Evolutionary conservation across 2,113 vertebrate genomes (phyloP).

Genomic region (Grammomys dolichurus): DNA sequence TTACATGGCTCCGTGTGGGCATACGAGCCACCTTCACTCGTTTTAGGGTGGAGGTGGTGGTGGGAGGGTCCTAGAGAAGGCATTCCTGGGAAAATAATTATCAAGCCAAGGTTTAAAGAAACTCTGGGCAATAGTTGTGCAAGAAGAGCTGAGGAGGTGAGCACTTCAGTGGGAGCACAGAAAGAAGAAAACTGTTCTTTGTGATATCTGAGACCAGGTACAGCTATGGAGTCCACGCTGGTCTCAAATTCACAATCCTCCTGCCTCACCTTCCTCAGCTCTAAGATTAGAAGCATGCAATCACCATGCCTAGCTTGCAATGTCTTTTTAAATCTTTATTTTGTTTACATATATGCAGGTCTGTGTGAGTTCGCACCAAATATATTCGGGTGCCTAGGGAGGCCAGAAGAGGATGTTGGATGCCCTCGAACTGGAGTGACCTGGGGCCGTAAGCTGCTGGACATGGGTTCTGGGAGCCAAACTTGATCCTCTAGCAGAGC

Average conservation of each 20-base stretch:
- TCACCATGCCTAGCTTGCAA: not conserved
- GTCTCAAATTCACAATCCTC: not conserved
- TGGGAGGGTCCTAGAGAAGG: not conserved
- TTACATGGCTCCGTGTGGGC: not conserved
- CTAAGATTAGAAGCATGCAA: not conserved
- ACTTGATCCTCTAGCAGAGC: not conserved
- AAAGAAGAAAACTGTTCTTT: not conserved
- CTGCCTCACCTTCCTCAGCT: not conserved
- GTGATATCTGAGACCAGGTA: not conserved
- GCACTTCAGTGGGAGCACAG: not conserved
- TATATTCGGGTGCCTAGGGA: not conserved
- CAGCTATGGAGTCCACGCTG: not conserved
- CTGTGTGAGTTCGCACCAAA: no score
- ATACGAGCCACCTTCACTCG: not conserved
- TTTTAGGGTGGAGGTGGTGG: not conserved
- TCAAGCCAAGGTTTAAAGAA: not conserved
- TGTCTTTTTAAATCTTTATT: not conserved
- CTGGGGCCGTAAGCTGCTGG: not conserved
- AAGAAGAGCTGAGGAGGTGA: not conserved
- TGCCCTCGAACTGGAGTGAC: not conserved
- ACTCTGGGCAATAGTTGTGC: not conserved
- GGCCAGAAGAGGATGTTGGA: not conserved
- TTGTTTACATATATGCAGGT: not conserved
- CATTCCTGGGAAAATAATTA: constrained; percentile 36
- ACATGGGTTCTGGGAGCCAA: no score